A percentile compares a stretch with the other conserved stretches of the same genome.
Conservation (phyloP, 1,140 invertebrate species). For the Mylabris phalerata region DNA sequence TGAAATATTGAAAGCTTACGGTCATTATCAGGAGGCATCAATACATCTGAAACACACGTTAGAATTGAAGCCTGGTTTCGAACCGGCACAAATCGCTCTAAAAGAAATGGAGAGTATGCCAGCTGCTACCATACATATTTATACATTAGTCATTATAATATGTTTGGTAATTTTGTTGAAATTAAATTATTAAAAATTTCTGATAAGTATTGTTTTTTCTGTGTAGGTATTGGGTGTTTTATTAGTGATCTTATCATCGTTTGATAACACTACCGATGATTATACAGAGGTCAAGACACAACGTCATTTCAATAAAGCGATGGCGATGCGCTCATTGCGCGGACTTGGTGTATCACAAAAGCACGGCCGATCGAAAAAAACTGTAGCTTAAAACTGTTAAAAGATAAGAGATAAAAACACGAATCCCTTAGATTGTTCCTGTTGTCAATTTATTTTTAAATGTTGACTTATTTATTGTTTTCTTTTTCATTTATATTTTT, state of each 20-base stretch:
- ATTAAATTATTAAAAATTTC: background rate
- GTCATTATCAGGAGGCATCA: conserved; percentile 72
- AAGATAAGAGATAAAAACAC: background rate
- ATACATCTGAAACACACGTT: conserved; percentile 72
- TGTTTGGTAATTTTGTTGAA: conserved; percentile 54
- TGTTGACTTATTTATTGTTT: background rate
- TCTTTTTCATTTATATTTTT: background rate
- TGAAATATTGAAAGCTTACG: conserved; percentile 78
- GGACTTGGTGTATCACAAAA: conserved; percentile 42
- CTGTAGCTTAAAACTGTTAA: background rate
- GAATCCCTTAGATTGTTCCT: background rate
- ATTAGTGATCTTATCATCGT: conserved; percentile 66
- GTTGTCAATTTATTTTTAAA: background rate
- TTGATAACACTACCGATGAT: conserved; percentile 53
- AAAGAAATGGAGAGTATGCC: conserved; percentile 70
- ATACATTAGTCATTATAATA: conserved; percentile 79
- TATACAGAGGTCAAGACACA: conserved; percentile 58
- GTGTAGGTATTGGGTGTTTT: conserved; percentile 67
- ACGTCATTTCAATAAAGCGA: conserved; percentile 75
- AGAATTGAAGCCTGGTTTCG: conserved; percentile 74
- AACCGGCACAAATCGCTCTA: conserved; percentile 68
- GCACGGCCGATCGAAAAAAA: conserved; percentile 3
- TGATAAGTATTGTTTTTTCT: conserved; percentile 24
- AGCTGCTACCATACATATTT: conserved; percentile 65
- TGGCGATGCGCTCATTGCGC: conserved; percentile 74